Evolutionary conservation across 2,113 vertebrate genomes (phyloP).

Genomic region (Epinephelus moara): DNA sequence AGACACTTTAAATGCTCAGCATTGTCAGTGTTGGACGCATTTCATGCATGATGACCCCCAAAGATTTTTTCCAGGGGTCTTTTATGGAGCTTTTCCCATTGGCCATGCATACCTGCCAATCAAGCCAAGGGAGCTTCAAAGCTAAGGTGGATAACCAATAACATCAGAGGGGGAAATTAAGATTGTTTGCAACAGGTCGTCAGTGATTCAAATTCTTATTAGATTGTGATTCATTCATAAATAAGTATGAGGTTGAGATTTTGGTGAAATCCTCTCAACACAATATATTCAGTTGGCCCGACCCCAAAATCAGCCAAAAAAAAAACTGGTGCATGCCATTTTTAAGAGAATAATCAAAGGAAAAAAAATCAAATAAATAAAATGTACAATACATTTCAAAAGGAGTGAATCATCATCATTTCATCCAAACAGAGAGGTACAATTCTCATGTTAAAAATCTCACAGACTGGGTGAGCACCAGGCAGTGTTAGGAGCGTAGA

Average conservation of each 20-base stretch:
- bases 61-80: not conserved
- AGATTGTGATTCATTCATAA: constrained; percentile 37
- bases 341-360: constrained; percentile 44
- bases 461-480: constrained; percentile 84
- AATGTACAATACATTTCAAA: constrained; percentile 76
- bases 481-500: constrained; percentile 80
- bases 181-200: constrained; percentile 57
- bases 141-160: constrained; percentile 22
- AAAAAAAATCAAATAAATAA: constrained; percentile 73
- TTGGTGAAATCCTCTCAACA: constrained; percentile 26
- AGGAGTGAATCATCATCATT: constrained; percentile 70
- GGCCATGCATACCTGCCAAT: constrained; percentile 45
- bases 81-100: constrained; percentile 10
- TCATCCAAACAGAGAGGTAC: constrained; percentile 72
- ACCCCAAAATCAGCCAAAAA: constrained; percentile 56
- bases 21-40: constrained; percentile 83
- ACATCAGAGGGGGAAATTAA: not conserved
- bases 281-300: constrained; percentile 1
- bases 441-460: constrained; percentile 59
- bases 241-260: constrained; percentile 6
- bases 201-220: constrained; percentile 36
- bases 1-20: constrained; percentile 85
- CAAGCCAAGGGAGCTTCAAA: constrained; percentile 11
- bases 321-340: constrained; percentile 83
- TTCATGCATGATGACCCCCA: constrained; percentile 71